Conservation (phyloP, 2,113 vertebrate genomes). For the Crotalus horridus region DNA sequence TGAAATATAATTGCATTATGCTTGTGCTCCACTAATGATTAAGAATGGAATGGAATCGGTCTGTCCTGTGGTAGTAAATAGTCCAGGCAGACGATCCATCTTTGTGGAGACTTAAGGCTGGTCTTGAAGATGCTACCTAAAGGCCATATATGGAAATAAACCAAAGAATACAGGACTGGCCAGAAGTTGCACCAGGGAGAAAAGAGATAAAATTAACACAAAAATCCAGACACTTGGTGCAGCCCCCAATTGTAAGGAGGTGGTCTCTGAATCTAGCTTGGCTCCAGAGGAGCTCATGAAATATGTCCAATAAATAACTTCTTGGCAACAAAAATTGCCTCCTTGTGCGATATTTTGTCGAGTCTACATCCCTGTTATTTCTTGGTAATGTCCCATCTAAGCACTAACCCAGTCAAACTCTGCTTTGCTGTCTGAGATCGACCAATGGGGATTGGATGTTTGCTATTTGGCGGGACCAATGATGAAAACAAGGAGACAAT, state of each 20-base stretch:
- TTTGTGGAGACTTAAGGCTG: neutral
- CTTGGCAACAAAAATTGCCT: neutral
- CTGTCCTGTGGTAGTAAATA: neutral
- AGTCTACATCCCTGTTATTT: neutral
- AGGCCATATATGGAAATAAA: neutral
- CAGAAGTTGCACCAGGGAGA: neutral
- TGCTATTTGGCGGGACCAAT: neutral
- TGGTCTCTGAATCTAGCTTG: neutral
- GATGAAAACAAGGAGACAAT: neutral
- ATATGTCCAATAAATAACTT: neutral
- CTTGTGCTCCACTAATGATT: neutral
- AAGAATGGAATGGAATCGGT: neutral
- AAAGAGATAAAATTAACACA: neutral
- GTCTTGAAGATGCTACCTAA: neutral
- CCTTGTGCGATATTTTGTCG: neutral
- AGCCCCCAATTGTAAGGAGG: neutral
- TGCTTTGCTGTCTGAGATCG: neutral
- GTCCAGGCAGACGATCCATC: neutral
- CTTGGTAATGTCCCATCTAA: neutral
- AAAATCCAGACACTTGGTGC: neutral
- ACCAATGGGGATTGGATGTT: neutral
- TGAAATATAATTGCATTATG: neutral
- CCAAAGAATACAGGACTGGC: neutral
- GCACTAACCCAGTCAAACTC: neutral
- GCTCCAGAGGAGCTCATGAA: neutral